phyloP scores from a whole-genome alignment of 1,140 invertebrate species.

The Pseudomyrmex concolor region DNA sequence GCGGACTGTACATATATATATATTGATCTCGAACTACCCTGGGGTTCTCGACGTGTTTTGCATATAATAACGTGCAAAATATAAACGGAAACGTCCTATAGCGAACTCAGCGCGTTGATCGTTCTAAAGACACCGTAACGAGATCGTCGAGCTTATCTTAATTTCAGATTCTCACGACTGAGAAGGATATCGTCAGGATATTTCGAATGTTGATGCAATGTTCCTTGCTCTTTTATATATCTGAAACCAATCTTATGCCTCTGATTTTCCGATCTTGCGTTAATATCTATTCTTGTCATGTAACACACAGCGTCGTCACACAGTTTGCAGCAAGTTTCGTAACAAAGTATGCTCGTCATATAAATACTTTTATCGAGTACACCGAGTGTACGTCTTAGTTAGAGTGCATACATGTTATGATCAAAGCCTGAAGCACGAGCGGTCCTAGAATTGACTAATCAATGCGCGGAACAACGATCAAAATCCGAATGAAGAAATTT shows the following conservation, averaged over 20 bases:
- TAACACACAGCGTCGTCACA: too few species aligned
- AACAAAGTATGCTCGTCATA: background rate
- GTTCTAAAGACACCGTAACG: background rate
- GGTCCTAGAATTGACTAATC: too few species aligned
- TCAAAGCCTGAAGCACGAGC: too few species aligned
- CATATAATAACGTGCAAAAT: constrained; percentile 28
- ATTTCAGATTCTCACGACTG: background rate
- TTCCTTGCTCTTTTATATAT: background rate
- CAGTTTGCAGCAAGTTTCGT: background rate
- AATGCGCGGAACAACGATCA: too few species aligned
- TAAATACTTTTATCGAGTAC: too few species aligned
- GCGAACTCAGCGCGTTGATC: background rate
- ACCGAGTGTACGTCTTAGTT: too few species aligned
- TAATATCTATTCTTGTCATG: too few species aligned
- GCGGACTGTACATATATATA: background rate
- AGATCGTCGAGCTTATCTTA: constrained; percentile 12
- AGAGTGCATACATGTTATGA: background rate
- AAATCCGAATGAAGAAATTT: too few species aligned
- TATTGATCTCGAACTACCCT: constrained; percentile 29
- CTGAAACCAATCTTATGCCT: too few species aligned
- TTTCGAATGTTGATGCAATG: background rate
- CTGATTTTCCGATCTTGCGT: too few species aligned
- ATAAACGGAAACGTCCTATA: constrained; percentile 16
- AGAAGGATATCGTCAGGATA: constrained; percentile 4
- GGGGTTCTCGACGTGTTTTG: constrained; percentile 32